A percentile compares a stretch with the other conserved stretches of the same genome.
Evolutionary conservation across 2,888 invertebrate genomes (phyloP).

Genomic region (Hecatera dysodea): DNA sequence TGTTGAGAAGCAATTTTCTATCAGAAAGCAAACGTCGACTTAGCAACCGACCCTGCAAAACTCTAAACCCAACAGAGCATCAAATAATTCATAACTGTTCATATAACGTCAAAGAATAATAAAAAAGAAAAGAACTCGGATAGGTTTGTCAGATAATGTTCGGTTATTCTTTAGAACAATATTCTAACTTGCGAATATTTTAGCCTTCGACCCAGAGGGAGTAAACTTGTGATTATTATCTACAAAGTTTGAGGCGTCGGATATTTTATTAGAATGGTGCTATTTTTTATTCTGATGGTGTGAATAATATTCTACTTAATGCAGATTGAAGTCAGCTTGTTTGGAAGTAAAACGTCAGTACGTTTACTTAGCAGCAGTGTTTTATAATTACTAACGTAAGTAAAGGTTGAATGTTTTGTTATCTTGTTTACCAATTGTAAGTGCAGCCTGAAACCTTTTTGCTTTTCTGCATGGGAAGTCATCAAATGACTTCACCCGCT

Average conservation of each 20-base stretch:
- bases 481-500: too few relatives aligned
- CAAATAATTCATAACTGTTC: constrained; percentile 13
- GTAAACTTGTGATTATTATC: constrained; percentile 57
- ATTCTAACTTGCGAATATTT: constrained; percentile 26
- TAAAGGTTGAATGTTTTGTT: too few relatives aligned
- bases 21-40: not conserved
- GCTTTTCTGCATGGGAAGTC: too few relatives aligned
- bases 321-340: not conserved
- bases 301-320: constrained; percentile 33
- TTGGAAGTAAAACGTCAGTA: too few relatives aligned
- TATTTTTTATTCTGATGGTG: constrained; percentile 24
- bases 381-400: too few relatives aligned
- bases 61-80: not conserved
- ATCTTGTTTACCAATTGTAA: too few relatives aligned
- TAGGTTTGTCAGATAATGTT: constrained; percentile 23
- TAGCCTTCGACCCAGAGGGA: constrained; percentile 35
- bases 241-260: constrained; percentile 35
- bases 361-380: too few relatives aligned
- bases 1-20: not conserved
- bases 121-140: constrained; percentile 14
- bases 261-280: constrained; percentile 36
- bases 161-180: constrained; percentile 35
- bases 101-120: constrained; percentile 23
- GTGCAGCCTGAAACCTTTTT: too few relatives aligned
- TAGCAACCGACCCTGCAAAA: not conserved